These are phyloP conservation scores for Drosophila leontia DNA, from an alignment of 1,140 invertebrate species.

Conservation along the genomic window DNA sequence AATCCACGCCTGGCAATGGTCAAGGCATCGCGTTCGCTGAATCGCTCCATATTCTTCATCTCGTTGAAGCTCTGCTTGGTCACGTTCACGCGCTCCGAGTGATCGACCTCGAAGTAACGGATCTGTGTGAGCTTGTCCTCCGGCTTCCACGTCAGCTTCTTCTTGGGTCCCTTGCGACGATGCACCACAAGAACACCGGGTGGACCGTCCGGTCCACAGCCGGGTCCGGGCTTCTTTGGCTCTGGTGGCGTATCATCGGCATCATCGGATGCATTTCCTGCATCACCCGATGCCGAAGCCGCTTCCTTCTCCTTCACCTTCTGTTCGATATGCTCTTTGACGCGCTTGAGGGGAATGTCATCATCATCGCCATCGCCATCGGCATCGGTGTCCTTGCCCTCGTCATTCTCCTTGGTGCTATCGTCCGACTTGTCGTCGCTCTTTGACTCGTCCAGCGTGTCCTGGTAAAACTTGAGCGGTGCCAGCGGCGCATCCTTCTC, in stretches of 20 bases:
- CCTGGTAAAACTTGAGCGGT: constrained; percentile 95
- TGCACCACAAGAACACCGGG: constrained; percentile 80
- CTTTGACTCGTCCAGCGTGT: constrained; percentile 91
- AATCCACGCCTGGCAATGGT: constrained; percentile 91
- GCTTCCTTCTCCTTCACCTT: constrained; percentile 71
- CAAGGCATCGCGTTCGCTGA: constrained; percentile 93
- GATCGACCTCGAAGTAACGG: constrained; percentile 96
- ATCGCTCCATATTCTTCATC: constrained; percentile 95
- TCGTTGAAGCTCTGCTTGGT: constrained; percentile 94
- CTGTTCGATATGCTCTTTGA: constrained; percentile 80
- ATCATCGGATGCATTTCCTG: constrained; percentile 59
- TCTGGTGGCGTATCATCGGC: constrained; percentile 52
- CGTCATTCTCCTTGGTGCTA: constrained; percentile 84
- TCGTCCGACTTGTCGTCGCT: constrained; percentile 85
- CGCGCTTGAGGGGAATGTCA: constrained; percentile 82
- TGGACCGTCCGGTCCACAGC: constrained; percentile 82
- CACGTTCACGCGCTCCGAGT: constrained; percentile 97
- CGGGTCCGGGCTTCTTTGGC: constrained; percentile 75
- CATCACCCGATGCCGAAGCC: constrained; percentile 27
- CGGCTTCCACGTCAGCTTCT: constrained; percentile 93
- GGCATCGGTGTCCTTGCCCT: constrained; percentile 67
- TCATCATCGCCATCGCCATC: constrained; percentile 63
- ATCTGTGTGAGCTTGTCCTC: constrained; percentile 92
- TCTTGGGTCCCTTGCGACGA: constrained; percentile 90
- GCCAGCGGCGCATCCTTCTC: constrained; percentile 86